phyloP scores from a whole-genome alignment of 2,888 invertebrate genomes.

The Dryocosmus kuriphilus region DNA sequence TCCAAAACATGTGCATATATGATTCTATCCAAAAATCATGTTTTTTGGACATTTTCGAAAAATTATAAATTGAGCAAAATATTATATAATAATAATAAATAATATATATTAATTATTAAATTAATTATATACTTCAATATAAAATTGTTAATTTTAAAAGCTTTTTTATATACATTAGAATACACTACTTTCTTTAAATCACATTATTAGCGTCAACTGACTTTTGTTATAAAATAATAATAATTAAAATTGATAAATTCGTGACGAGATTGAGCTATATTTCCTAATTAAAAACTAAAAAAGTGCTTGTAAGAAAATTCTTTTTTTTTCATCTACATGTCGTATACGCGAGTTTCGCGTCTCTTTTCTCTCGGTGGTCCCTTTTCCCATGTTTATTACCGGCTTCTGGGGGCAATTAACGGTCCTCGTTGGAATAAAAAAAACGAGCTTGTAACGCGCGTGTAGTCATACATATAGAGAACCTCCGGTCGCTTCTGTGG shows the following conservation, averaged over 20 bases:
- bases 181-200: too few relatives aligned
- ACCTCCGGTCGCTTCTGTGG: constrained; percentile 39
- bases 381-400: constrained; percentile 56
- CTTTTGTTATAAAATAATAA: not conserved
- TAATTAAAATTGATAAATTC: not conserved
- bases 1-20: too few relatives aligned
- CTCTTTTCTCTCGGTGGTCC: constrained; percentile 40
- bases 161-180: too few relatives aligned
- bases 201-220: not conserved
- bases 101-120: too few relatives aligned
- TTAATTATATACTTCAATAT: too few relatives aligned
- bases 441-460: constrained; percentile 46
- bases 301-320: not conserved
- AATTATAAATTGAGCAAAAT: too few relatives aligned
- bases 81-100: too few relatives aligned
- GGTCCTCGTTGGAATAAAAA: constrained; percentile 58
- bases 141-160: too few relatives aligned
- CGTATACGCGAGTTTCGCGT: not conserved
- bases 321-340: constrained; percentile 35
- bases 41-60: too few relatives aligned
- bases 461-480: constrained; percentile 38
- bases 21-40: too few relatives aligned
- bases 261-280: not conserved
- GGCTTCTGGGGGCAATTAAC: constrained; percentile 61
- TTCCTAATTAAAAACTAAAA: not conserved